Base-by-base conservation (phyloP, 2,888 invertebrate genomes). In the Parascotia fuliginaria region DNA sequence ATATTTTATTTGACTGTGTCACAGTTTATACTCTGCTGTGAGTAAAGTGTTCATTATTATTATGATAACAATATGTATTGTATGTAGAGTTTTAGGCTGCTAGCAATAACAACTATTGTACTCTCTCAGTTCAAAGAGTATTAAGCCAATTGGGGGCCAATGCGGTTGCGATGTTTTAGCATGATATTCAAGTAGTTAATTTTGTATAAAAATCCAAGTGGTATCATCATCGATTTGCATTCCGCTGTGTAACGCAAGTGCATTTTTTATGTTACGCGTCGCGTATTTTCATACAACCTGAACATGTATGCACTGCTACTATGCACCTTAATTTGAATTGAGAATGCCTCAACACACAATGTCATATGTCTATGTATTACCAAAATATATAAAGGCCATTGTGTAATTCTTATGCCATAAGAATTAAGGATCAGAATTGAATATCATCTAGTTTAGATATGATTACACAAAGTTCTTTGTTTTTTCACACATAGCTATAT, bases 401-500 rank as follows among this genome's bases (percentile, higher is more conserved):
- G 22, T 27, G 37, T 11, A 43, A 52, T 29, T 36, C 45, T 48
- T 56, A 64, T 38, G 13, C 16, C 32, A 13, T 12, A 32, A 45
- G 38, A 28, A 19, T 15, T 64, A 65, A 49, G 42, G 50, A 14
- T 42, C 41, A 56, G 46, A 48, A 46, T 51, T 5, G 31, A 14
- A 19, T 51, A 36, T 46, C 27, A 40, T 11, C 14, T 27, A 43
- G 34, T 34, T 51, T 33, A 31, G 33, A 31, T 34, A 39, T 32
- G 50, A 45, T 49, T 46, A 36, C 29, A 36, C 42, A 51, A 13
- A 46, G 55, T 58, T 58, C 59, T 69, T 72, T 74, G 72, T 77
- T 82, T 75, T 77, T 73, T 54, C 68, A 67, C 66, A 69, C 63
- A 69, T 60, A 50, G 49, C 60, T 54, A 27, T 24, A 36, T 80